Base-by-base conservation (phyloP, 2,888 invertebrate species). In the Hemistola chrysoprasaria region DNA sequence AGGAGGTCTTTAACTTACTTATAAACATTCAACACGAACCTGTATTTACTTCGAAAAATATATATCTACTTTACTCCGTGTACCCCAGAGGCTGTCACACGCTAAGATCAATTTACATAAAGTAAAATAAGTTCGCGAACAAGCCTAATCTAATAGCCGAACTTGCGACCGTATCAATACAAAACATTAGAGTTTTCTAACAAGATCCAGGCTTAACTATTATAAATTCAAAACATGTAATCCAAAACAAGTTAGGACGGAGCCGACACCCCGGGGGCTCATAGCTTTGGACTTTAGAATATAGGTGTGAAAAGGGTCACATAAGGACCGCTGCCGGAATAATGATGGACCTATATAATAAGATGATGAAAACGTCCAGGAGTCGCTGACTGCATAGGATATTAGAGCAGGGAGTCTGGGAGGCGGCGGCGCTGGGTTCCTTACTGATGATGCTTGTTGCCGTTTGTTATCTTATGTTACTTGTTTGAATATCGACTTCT, bases 151-250 rank as follows among this genome's bases (percentile, higher is more conserved):
- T 34, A 23, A 33, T 29, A 21, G 28, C 21, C 22, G n/a, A 39
- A 44, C 33, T 16, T 5, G 16, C 32, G 38, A 11, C 22, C 20
- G 11, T 39, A 44, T 44, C 43, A 34, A 44, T 44, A 41, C 31
- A 22, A 34, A 38, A 43, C 38, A 34, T 44, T 26, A 40, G 37
- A 42, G 38, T 51, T 47, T 37, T 40, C 38, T 48, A 38, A 32
- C 37, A 43, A 43, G 34, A 38, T 48, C 41, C 31, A 39, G 37
- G 26, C 43, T 16, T n/a, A 26, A 10, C 31, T 38, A 34, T 53
- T 53, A 53, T 48, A 53, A 50, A 53, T 53, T 53, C 53, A 41
- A 36, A 41, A 42, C 53, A 40, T 53, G 53, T 50, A 53, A 40
- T 50, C 40, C 47, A 46, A 50, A 53, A 46, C 47, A 53, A 53